These are phyloP conservation scores for Saimiri boliviensis DNA, from an alignment of 2,113 vertebrate species.

Conservation along the genomic window DNA sequence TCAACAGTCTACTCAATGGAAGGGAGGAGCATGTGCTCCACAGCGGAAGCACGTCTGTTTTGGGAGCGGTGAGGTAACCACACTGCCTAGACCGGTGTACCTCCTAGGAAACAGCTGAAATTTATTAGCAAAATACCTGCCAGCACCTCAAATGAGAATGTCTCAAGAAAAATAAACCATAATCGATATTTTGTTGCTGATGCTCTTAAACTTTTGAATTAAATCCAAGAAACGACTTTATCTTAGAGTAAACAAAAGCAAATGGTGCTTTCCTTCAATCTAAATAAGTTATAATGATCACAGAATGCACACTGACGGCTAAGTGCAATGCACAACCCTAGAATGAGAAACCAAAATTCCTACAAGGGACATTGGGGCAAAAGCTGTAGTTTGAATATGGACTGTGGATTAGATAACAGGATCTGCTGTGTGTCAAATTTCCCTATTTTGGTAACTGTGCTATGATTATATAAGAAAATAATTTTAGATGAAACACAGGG, in stretches of 20 bases:
- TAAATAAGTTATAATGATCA: not conserved
- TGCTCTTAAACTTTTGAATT: not conserved
- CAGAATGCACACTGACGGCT: not conserved
- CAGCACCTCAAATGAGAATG: not conserved
- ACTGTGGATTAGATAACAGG: not conserved
- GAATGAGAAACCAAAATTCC: not conserved
- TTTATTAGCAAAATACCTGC: not conserved
- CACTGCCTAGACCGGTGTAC: not conserved
- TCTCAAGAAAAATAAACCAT: not conserved
- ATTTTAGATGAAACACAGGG: not conserved
- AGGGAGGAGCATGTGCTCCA: not conserved
- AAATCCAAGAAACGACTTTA: constrained; percentile 19
- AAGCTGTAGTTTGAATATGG: not conserved
- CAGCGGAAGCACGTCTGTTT: not conserved
- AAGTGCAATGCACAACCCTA: not conserved
- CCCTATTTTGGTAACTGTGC: not conserved
- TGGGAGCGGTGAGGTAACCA: not conserved
- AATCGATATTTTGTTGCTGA: not conserved
- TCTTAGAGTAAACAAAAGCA: not conserved
- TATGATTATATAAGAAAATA: not conserved
- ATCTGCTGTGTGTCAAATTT: not conserved
- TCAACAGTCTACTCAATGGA: not conserved
- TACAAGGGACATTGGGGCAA: not conserved
- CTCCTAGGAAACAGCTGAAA: constrained; percentile 32
- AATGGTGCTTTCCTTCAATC: not conserved